Base-by-base conservation (phyloP, 1,140 invertebrate species). In the Drosophila nikananu region DNA sequence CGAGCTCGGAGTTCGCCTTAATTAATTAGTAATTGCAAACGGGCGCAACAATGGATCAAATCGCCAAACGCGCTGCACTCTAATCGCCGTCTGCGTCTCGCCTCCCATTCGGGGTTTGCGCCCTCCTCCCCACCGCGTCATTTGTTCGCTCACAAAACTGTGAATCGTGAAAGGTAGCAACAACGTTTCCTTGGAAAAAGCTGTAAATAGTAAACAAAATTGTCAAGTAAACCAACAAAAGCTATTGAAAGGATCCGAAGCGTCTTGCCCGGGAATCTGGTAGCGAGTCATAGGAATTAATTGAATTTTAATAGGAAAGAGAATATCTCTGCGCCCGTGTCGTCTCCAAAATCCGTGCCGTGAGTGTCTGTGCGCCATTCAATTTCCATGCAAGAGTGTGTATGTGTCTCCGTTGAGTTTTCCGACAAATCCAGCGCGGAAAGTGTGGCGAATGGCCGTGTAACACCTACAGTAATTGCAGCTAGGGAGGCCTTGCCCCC, bases 131-230 rank as follows among this genome's bases (percentile, higher is more conserved):
- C 49, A 37, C 37, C 44, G 51, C 48, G 35, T 57, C 17, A 58
- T 52, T 77, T 35, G 54, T 27, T 46, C 62, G 32, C 52, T 51
- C 62, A 7, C 17, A 65, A 75, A 57, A 35, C 39, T 37, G 75
- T 70, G 64, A 72, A 41, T 52, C 57, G 60, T 44, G 80, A 78
- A 81, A 73, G 79, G 78, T 90, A 86, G 86, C 86, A 89, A 89
- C 83, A 84, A 78, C 77, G 84, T 90, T 91, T 86, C 76, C 79
- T 90, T 86, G 86, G 86, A 91, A 82, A 86, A 91, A 91, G 67
- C 89, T 91, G 86, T 91, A 86, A 90, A 90, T 91, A 86, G 82
- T 86, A 90, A 91, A 90, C 86, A 86, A 90, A 90, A 90, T 90
- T 90, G 67, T 86, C 52, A 74, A 90, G 82, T 89, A 39, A 84